Evolutionary conservation across 2,888 invertebrate species (phyloP), one percentile per base, ranked within the genome.

Genomic region (Elegia similella): DNA sequence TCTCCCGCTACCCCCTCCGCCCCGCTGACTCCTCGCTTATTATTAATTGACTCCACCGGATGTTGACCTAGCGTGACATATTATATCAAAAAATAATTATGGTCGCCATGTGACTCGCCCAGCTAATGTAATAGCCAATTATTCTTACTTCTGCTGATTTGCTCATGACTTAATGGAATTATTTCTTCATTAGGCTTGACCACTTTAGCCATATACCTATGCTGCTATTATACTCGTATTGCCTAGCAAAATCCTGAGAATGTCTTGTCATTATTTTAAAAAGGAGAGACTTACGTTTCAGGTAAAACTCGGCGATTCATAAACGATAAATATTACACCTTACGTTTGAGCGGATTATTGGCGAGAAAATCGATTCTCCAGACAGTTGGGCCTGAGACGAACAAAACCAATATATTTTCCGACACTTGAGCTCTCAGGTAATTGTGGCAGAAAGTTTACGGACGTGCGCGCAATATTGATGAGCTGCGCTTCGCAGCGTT

Each of bases 371-470:
- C 78, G 79, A 85, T 84, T 82, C 76, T 70, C 69, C 60, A 65
- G 76, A 80, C 76, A 80, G 82, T 80, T 80, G 72, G 73, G 75
- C 73, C 70, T 66, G 76, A 82, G 77, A 80, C 79, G 80, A 84
- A 86, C 82, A 86, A 86, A 86, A 85, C 86, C 86, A 87, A 89
- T 89, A 89, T 88, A 90, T 88, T 88, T 88, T 84, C 88, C 88
- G 85, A 88, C 90, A 90, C 89, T 90, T 88, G 85, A 88, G 86
- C 88, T 89, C 84, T 80, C 90, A 91, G 91, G 91, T 91, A 89
- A 91, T 90, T 91, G 91, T 88, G 89, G 90, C 83, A 86, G 87
- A 89, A 91, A 91, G 86, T 89, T 92, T 88, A 75, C 75, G 79
- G 78, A 84, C 89, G 89, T 86, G 88, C 71, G 68, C 80, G 79